These are phyloP conservation scores for Zaprionus vittiger DNA, from an alignment of 1,140 invertebrate species.

Conservation along the genomic window DNA sequence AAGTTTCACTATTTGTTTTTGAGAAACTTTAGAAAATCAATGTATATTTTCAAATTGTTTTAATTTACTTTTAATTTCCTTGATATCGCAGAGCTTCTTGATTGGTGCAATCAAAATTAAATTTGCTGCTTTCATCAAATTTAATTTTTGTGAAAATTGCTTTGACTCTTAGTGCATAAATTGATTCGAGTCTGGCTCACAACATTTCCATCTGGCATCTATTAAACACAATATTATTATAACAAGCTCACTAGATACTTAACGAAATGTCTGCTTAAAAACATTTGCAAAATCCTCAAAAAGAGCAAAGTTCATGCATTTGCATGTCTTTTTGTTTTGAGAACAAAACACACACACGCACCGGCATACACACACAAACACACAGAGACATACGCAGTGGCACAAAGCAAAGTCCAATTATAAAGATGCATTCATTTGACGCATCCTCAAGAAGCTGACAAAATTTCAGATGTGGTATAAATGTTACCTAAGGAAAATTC, in stretches of 20 bases:
- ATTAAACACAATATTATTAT: conserved; percentile 8
- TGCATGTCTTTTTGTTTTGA: conserved; percentile 1
- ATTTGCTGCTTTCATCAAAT: neutral
- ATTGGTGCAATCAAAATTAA: neutral
- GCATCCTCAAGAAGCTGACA: conserved; percentile 30
- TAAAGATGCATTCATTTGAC: conserved; percentile 35
- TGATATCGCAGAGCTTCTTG: neutral
- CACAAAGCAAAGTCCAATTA: conserved; percentile 44
- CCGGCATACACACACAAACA: neutral
- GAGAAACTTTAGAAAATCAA: no score
- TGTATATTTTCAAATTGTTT: neutral
- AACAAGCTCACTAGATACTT: neutral
- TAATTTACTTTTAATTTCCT: neutral
- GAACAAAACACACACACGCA: neutral
- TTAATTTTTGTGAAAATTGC: neutral
- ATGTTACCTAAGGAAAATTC: conserved; percentile 26
- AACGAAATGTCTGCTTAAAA: conserved; percentile 4
- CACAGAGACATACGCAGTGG: neutral
- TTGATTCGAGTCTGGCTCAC: neutral
- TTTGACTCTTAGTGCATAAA: neutral
- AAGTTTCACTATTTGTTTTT: no score
- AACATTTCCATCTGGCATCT: neutral
- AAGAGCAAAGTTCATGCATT: neutral
- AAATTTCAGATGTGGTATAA: conserved; percentile 27
- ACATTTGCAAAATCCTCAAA: conserved; percentile 10